These are phyloP conservation scores for Digitonthophagus gazella DNA, from an alignment of 2,888 invertebrate species.

Conservation along the genomic window DNA sequence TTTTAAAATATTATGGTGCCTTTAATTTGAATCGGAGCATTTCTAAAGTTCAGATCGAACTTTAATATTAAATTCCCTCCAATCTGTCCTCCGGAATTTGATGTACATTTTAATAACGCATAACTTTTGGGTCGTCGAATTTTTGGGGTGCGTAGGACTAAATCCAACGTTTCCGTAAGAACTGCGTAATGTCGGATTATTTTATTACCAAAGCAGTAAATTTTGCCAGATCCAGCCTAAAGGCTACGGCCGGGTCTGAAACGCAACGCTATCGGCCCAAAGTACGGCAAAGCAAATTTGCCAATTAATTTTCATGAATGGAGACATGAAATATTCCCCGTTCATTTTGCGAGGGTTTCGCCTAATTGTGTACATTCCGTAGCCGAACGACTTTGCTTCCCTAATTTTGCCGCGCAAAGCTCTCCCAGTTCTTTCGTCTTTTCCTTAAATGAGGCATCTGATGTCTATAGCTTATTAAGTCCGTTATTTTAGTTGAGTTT, in stretches of 20 bases:
- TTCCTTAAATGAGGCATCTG: neutral
- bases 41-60: neutral
- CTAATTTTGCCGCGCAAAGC: conserved; percentile 8
- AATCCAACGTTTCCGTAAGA: conserved; percentile 4
- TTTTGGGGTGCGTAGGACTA: neutral
- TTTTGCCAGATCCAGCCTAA: neutral
- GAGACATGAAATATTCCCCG: conserved; percentile 13
- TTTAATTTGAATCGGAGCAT: neutral
- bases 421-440: neutral
- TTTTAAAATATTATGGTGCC: too few relatives aligned
- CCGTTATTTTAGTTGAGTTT: neutral
- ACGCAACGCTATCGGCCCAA: neutral
- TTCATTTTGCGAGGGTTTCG: conserved; percentile 9
- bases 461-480: neutral
- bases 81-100: neutral
- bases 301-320: conserved; percentile 14
- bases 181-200: neutral
- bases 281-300: conserved; percentile 8
- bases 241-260: neutral
- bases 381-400: neutral
- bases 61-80: neutral
- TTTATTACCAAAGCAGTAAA: conserved; percentile 6
- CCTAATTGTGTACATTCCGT: conserved; percentile 10
- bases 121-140: conserved; percentile 2
- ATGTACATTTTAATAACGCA: neutral